Evolutionary conservation across 2,888 invertebrate genomes (phyloP).

Genomic region (Scrobipalpa costella): DNA sequence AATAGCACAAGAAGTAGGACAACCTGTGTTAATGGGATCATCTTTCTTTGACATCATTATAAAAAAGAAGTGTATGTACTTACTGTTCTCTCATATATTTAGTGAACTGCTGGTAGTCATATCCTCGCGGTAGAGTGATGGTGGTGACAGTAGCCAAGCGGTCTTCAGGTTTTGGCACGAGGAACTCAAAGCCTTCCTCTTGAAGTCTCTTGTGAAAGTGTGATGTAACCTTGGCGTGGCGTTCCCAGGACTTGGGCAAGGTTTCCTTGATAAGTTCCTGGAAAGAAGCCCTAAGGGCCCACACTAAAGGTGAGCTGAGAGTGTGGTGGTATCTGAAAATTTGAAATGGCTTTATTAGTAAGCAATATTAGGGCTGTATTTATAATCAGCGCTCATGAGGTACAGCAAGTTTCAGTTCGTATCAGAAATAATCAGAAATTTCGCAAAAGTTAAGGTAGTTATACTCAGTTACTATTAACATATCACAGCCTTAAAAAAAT

Average conservation of each 20-base stretch:
- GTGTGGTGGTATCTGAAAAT: conserved; percentile 91
- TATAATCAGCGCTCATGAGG: too few species aligned
- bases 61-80: conserved; percentile 40
- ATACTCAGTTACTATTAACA: too few species aligned
- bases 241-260: conserved; percentile 84
- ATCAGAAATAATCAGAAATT: too few species aligned
- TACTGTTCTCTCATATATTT: conserved; percentile 62
- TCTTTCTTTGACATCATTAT: not conserved
- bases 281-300: conserved; percentile 90
- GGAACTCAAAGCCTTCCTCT: conserved; percentile 84
- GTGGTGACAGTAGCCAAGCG: conserved; percentile 66
- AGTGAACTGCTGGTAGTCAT: conserved; percentile 57
- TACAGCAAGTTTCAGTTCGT: too few species aligned
- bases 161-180: conserved; percentile 84
- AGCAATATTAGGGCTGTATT: too few species aligned
- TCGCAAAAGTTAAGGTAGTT: too few species aligned
- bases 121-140: conserved; percentile 59
- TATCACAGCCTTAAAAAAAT: too few species aligned
- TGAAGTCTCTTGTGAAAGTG: conserved; percentile 85
- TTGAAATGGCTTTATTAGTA: not conserved
- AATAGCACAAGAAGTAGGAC: too few species aligned
- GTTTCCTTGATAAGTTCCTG: conserved; percentile 87
- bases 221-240: conserved; percentile 85
- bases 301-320: conserved; percentile 89
- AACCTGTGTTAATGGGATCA: too few species aligned